Evolutionary conservation across 2,113 vertebrate species (phyloP), one percentile per base, ranked within the genome.

Genomic region (Probosciger aterrimus): DNA sequence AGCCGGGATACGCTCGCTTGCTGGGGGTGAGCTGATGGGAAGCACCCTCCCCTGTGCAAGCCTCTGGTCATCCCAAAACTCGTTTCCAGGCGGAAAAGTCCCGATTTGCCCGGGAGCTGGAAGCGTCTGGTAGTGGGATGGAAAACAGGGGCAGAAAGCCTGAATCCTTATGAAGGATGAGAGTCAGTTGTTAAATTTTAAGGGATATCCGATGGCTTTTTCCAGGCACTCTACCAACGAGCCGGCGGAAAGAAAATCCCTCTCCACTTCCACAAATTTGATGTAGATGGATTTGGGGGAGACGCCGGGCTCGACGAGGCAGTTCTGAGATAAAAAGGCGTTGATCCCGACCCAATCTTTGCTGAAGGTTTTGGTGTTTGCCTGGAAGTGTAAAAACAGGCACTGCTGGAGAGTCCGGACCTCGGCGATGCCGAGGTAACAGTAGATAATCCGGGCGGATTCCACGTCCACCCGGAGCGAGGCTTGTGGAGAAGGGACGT

Each of bases 171-270:
- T 93, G 97, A 98, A 98, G 98, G 98, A 97, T 14, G 96, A 96
- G 68, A 67, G 81, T 98, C 98, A 99, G 98, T 98, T 99, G 98
- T 99, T 99, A 93, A 99, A 99, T 92, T 99, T 99, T 91, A 99
- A 98, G 39, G 99, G 98, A 92, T 99, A 99, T 23, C 99, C 99
- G 6, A 99, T 98, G 94, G 99, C 99, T 91, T 99, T 99, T 98
- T 99, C 99, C 97, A 99, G 98, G 98, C 99, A 99, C 98, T 99
- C 99, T 93, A 99, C 98, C 98, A 99, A 98, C 82, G 99, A 99
- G 97, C 99, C 99, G 0, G 99, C 99, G 0, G 99, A 99, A 85
- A 99, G 99, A 98, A 99, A 99, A 98, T 99, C 99, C 98, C 99
- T 98, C 98, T 99, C 99, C 93, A 99, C 99, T 97, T 99, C 99